Conservation (phyloP, 2,888 invertebrate species). For the Eupithecia inturbata region DNA sequence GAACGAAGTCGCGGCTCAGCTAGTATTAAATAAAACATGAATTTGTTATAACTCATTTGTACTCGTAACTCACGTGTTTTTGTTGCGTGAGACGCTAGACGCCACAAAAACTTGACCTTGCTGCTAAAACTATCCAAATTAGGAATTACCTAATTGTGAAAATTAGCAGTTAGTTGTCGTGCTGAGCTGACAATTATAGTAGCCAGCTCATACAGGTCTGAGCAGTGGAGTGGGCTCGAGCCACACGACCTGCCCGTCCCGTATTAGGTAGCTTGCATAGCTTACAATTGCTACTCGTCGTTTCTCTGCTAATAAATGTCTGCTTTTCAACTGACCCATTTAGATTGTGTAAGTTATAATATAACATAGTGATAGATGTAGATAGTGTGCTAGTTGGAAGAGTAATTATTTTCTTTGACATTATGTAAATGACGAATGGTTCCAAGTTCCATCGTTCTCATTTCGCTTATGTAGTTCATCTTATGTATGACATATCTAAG, state of each 20-base stretch:
- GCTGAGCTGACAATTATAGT: too few species aligned
- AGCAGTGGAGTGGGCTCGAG: too few species aligned
- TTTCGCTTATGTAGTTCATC: not conserved
- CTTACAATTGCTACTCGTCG: not conserved
- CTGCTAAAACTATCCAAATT: not conserved
- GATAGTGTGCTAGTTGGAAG: not conserved
- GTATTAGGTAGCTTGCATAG: too few species aligned
- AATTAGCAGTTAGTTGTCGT: not conserved
- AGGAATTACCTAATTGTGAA: not conserved
- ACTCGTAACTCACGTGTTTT: too few species aligned
- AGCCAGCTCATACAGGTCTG: too few species aligned
- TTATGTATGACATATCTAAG: not conserved
- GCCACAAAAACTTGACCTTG: not conserved
- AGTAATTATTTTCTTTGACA: not conserved
- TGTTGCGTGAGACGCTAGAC: too few species aligned
- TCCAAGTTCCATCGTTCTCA: constrained; percentile 17
- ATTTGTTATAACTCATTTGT: too few species aligned
- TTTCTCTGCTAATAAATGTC: not conserved
- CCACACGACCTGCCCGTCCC: too few species aligned
- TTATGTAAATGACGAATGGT: constrained; percentile 16
- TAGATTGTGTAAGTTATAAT: not conserved
- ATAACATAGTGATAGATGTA: too few species aligned
- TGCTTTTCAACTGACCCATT: not conserved
- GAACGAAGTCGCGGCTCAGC: too few species aligned
- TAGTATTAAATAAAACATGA: too few species aligned